These are phyloP conservation scores for Danaus plexippus DNA, from an alignment of 1,140 invertebrate genomes.

Conservation along the genomic window DNA sequence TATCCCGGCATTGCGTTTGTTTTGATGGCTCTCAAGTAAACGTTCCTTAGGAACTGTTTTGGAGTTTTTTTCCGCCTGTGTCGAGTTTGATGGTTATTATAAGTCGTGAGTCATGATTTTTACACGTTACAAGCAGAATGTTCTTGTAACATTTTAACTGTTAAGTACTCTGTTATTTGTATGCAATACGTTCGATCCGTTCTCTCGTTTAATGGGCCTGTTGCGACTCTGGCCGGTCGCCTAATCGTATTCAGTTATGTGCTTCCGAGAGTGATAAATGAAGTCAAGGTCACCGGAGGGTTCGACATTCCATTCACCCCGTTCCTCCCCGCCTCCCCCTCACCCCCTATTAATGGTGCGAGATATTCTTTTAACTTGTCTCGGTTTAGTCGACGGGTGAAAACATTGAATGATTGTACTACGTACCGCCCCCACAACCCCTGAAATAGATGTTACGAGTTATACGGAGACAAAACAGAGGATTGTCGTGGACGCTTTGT, in stretches of 20 bases:
- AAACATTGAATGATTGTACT: constrained; percentile 20
- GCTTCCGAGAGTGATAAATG: constrained; percentile 63
- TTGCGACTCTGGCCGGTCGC: constrained; percentile 32
- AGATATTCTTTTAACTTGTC: constrained; percentile 48
- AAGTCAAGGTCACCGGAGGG: constrained; percentile 63
- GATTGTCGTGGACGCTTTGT: too few relatives aligned
- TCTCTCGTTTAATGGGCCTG: constrained; percentile 9
- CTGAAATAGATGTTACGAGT: too few relatives aligned
- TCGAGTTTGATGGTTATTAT: constrained; percentile 38
- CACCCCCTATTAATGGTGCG: constrained; percentile 53
- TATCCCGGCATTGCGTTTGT: constrained; percentile 52
- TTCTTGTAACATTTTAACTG: constrained; percentile 2
- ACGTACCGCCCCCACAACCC: too few relatives aligned
- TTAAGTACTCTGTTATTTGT: constrained; percentile 11
- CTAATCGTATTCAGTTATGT: constrained; percentile 66
- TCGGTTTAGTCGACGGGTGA: constrained; percentile 20
- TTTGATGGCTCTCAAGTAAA: constrained; percentile 65
- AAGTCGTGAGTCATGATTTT: constrained; percentile 25
- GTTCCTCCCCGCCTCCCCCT: constrained; percentile 18
- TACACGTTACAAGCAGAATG: background rate
- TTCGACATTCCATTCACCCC: constrained; percentile 62
- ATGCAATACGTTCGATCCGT: constrained; percentile 7
- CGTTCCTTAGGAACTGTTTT: constrained; percentile 42
- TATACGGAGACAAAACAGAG: too few relatives aligned
- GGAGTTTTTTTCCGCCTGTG: constrained; percentile 35